Base-by-base conservation (phyloP, 2,797 vertebrate species). In the Microcaecilia unicolor region DNA sequence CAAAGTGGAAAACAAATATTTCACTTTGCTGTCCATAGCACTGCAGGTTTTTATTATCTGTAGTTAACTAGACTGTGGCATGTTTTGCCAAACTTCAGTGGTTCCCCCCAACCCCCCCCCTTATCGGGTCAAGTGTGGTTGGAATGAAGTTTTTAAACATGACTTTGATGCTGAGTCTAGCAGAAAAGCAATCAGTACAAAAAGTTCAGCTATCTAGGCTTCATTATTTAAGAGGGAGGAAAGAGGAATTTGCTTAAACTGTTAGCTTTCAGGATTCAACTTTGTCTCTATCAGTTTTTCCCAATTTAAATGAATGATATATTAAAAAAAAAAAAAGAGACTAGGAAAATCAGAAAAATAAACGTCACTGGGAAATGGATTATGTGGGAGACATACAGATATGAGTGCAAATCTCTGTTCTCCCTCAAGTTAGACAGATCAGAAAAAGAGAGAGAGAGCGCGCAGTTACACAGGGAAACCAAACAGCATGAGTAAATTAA, bases 191-290 rank as follows among this genome's bases (percentile, higher is more conserved):
- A 28, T 27, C 18, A 42, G 20, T 20, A 28, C 4, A 15, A 26
- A 48, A 26, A 15, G 27, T 4, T 0, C 1, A 4, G 6, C 9
- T 44, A 21, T 50, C 28, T 15, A 19, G 51, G n/a, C 31, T 51
- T 36, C 33, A 13, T 29, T 47, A 34, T 1, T 31, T 24, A 42
- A 28, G 28, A 0, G 30, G 12, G 2, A 3, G 30, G n/a, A 51
- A 25, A 56, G 56, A 36, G 15, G 42, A 56, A 61, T 45, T 31
- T 37, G 3, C 39, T 8, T 53, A 37, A 66, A 41, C 30, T 44
- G 11, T 9, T 22, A 38, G 9, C 18, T 12, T 12, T 21, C 6
- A 34, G 22, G 18, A 26, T 28, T 37, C 58, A 34, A 44, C 46
- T 18, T 52, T 8, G n/a, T 49, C 22, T 23, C 30, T 5, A 7